Base-by-base conservation (phyloP, 1,140 invertebrate species). In the Hylaeus volcanicus region DNA sequence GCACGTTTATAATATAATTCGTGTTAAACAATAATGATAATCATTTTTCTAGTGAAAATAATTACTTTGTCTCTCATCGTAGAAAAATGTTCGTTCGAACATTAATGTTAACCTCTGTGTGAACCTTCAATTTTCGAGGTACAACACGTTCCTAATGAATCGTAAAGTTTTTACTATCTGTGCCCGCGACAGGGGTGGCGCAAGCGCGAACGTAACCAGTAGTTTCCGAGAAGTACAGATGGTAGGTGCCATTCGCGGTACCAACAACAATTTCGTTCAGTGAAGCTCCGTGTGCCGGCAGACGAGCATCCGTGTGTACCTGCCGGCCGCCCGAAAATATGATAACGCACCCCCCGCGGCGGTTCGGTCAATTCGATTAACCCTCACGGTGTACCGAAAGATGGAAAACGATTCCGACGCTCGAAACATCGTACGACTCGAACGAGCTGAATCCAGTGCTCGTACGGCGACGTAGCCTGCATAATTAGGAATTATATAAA, bases 181-280 rank as follows among this genome's bases (percentile, higher is more conserved):
- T n/a, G 9, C 1, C 12, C 14, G 73, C n/a, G 64, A 60, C 45
- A 74, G n/a, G 14, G n/a, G 5, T 56, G 15, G 77, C 77, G 77
- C 77, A 79, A 56, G 77, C 77, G 77, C 77, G 51, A 41, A 56
- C 56, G 14, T 72, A 73, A 56, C 70, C 41, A 72, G 41, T 61
- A 63, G 14, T 45, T 79, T 64, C 51, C 61, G 9, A 64, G 77
- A 69, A 76, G 65, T 72, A 53, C 71, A 75, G 68, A 84, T 80
- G 77, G 48, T 74, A 41, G 63, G 11, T 58, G 53, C 51, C 51
- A 63, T 72, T 60, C 76, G 64, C 39, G 55, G 45, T 61, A 75
- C 26, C n/a, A 68, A 63, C 48, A 70, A 43, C 48, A 70, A 43
- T 51, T 85, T 61, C 56, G 39, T 43, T 45, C 60, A 69, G 63